These are phyloP conservation scores for Caenorhabditis sulstoni DNA, from an alignment of 2,888 invertebrate species.

Conservation along the genomic window DNA sequence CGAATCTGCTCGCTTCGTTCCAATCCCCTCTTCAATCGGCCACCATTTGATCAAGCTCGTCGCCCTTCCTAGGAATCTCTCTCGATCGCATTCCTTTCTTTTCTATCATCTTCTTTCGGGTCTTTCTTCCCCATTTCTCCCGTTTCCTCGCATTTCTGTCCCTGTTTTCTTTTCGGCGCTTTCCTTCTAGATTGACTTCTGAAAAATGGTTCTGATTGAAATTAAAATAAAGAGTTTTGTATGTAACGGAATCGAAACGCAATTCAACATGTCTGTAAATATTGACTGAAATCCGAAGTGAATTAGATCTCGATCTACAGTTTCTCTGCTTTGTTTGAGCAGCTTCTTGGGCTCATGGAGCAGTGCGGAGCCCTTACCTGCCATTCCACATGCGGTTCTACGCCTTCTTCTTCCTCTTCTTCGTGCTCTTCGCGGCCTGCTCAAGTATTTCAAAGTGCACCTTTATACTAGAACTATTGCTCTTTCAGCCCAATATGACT, in stretches of 20 bases:
- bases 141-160: background rate
- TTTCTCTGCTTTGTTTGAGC: conserved; percentile 28
- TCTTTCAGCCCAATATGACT: conserved; percentile 12
- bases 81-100: background rate
- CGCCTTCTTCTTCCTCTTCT: conserved; percentile 16
- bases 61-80: background rate
- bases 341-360: conserved; percentile 32
- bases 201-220: background rate
- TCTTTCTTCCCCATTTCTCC: conserved; percentile 5
- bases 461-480: too few relatives aligned
- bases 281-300: conserved; percentile 35
- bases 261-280: conserved; percentile 8
- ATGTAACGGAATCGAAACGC: background rate
- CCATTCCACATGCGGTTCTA: conserved; percentile 18
- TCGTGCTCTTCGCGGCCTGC: conserved; percentile 5
- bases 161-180: background rate
- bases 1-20: conserved; percentile 22
- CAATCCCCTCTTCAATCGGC: conserved; percentile 27
- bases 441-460: too few relatives aligned
- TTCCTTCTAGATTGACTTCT: background rate
- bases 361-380: conserved; percentile 21
- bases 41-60: conserved; percentile 25
- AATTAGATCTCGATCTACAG: conserved; percentile 11
- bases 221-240: background rate
- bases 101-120: conserved; percentile 34